Conservation (phyloP, 2,888 invertebrate species). For the Drepanosiphum platanoidis region DNA sequence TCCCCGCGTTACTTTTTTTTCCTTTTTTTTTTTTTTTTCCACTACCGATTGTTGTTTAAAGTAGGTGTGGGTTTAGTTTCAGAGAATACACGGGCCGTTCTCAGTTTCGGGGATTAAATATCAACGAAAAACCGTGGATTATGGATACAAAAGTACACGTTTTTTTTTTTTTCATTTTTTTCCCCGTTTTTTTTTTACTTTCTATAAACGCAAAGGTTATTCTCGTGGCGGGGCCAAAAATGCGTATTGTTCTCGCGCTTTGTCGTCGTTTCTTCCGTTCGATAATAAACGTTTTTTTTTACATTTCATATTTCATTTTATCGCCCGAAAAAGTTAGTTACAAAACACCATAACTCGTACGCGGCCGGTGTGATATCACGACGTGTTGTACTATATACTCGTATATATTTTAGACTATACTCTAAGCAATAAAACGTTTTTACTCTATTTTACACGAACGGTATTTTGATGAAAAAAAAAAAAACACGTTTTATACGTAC, state of each 20-base stretch:
- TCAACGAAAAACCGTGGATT: slow-evolving; percentile 39
- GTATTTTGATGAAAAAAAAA: background rate
- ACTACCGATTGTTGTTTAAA: slow-evolving; percentile 49
- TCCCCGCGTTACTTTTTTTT: slow-evolving; percentile 18
- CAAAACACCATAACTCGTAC: background rate
- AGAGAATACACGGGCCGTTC: slow-evolving; percentile 20
- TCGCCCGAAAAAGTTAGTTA: slow-evolving; percentile 2
- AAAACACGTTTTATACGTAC: background rate
- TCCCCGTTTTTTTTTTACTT: no score
- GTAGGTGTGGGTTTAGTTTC: slow-evolving; percentile 30
- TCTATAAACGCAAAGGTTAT: slow-evolving; percentile 18
- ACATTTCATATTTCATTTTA: slow-evolving; percentile 18
- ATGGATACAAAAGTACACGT: background rate
- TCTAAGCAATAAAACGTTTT: background rate
- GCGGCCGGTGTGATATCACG: background rate
- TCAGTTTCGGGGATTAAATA: slow-evolving; percentile 47
- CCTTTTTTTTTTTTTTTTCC: slow-evolving; percentile 18
- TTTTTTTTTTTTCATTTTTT: slow-evolving; percentile 10
- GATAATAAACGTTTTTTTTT: slow-evolving; percentile 33
- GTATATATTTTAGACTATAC: background rate
- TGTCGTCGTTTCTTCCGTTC: slow-evolving; percentile 39
- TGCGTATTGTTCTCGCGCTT: slow-evolving; percentile 22
- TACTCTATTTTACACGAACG: background rate
- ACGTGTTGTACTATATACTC: no score
- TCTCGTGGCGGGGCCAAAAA: slow-evolving; percentile 27